Percentiles rank a stretch among this genome's conserved stretches.
Conservation (phyloP, 2,113 vertebrate genomes). For the Mystacornis crossleyi region DNA sequence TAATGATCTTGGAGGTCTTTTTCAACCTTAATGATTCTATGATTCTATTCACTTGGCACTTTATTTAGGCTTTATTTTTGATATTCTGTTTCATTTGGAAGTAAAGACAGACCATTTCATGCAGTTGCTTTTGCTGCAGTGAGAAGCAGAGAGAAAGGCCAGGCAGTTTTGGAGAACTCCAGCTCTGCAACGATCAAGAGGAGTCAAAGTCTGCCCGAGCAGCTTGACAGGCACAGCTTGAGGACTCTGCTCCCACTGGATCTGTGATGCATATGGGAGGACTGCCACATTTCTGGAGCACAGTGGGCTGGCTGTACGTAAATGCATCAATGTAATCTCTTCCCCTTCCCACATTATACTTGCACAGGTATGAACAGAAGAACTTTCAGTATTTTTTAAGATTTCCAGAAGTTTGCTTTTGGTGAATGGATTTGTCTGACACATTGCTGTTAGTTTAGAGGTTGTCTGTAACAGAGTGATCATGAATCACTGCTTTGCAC, state of each 20-base stretch:
- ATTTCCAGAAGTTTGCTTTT: not conserved
- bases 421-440: not conserved
- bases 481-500: not conserved
- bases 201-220: not conserved
- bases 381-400: not conserved
- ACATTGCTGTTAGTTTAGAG: not conserved
- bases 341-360: not conserved
- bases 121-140: not conserved
- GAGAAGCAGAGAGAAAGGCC: not conserved
- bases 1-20: not conserved
- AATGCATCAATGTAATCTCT: fast-evolving
- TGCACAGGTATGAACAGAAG: not conserved
- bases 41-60: not conserved
- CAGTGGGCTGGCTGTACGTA: not conserved
- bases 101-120: not conserved
- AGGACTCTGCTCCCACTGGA: not conserved
- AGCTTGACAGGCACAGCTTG: not conserved
- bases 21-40: not conserved
- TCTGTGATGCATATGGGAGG: not conserved
- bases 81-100: not conserved
- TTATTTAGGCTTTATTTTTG: not conserved
- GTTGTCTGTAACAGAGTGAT: not conserved
- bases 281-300: not conserved
- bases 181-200: not conserved
- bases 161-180: not conserved